These are phyloP conservation scores for Gambusia holbrooki DNA, from an alignment of 2,113 vertebrate genomes.

Conservation along the genomic window DNA sequence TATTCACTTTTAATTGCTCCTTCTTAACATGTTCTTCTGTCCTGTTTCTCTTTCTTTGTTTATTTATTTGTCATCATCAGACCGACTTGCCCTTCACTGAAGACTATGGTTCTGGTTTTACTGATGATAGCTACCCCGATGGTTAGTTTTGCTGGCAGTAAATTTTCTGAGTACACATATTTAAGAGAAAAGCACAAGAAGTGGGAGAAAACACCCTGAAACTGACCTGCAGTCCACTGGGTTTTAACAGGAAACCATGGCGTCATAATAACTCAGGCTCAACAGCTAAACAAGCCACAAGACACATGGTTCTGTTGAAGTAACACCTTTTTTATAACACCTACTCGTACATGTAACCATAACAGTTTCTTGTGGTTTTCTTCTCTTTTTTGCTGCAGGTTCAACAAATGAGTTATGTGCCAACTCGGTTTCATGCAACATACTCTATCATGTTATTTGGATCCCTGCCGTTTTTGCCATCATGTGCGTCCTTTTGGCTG, in stretches of 20 bases:
- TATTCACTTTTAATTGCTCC: not conserved
- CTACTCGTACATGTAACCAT: not conserved
- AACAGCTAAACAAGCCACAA: conserved; percentile 50
- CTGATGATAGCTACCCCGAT: not conserved
- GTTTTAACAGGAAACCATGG: conserved; percentile 63
- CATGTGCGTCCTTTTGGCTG: conserved; percentile 41
- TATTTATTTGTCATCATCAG: conserved; percentile 11
- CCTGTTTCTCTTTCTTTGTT: not conserved
- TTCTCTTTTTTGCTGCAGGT: conserved; percentile 33
- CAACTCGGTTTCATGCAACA: too few species aligned
- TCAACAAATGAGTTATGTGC: accelerated
- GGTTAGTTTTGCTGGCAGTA: conserved; percentile 30
- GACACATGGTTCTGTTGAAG: conserved; percentile 58
- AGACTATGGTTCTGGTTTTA: accelerated
- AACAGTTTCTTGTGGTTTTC: conserved; percentile 4
- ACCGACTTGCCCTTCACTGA: too few species aligned
- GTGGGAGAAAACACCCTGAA: conserved; percentile 30
- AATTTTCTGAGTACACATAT: not conserved
- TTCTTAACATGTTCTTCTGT: not conserved
- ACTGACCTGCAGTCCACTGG: conserved; percentile 35
- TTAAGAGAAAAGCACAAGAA: not conserved
- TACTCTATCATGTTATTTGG: conserved; percentile 49
- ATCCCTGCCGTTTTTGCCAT: conserved; percentile 45
- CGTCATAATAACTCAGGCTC: conserved; percentile 49
- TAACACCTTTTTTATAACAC: not conserved